These are phyloP conservation scores for Tetragnatha montana DNA, from an alignment of 2,888 invertebrate genomes.

Conservation along the genomic window DNA sequence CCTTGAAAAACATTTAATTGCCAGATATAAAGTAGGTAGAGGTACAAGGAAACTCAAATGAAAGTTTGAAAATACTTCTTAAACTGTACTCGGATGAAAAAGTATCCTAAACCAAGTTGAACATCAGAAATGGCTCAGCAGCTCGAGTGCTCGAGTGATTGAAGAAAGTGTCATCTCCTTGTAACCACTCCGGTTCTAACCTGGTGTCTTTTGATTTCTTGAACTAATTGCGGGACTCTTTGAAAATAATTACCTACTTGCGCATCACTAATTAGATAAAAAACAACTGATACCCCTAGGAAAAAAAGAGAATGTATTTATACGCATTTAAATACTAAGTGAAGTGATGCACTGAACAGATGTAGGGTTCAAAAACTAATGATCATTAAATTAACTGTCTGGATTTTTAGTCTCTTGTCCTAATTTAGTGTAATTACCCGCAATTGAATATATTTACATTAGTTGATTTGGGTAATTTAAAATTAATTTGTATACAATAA, in stretches of 20 bases:
- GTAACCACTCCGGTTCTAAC: not conserved
- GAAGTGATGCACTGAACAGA: not conserved
- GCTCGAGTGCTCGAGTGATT: too few relatives aligned
- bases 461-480: not conserved
- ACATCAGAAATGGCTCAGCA: too few relatives aligned
- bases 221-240: not conserved
- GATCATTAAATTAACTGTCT: conserved; percentile 1
- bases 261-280: not conserved
- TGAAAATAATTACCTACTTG: not conserved
- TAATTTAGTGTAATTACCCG: not conserved
- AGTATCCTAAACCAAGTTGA: too few relatives aligned
- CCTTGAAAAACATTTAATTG: too few relatives aligned
- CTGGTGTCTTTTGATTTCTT: not conserved
- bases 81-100: too few relatives aligned
- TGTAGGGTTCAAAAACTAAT: not conserved
- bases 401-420: not conserved
- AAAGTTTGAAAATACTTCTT: too few relatives aligned
- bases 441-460: not conserved
- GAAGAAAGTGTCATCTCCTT: not conserved
- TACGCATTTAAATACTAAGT: not conserved
- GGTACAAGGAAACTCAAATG: too few relatives aligned
- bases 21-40: too few relatives aligned
- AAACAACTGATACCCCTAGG: not conserved
- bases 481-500: not conserved
- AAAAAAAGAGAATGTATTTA: not conserved